A percentile compares a stretch with the other conserved stretches of the same genome.
These are phyloP conservation scores for Sphinx pinastri DNA, from an alignment of 2,888 invertebrate species.

Conservation along the genomic window DNA sequence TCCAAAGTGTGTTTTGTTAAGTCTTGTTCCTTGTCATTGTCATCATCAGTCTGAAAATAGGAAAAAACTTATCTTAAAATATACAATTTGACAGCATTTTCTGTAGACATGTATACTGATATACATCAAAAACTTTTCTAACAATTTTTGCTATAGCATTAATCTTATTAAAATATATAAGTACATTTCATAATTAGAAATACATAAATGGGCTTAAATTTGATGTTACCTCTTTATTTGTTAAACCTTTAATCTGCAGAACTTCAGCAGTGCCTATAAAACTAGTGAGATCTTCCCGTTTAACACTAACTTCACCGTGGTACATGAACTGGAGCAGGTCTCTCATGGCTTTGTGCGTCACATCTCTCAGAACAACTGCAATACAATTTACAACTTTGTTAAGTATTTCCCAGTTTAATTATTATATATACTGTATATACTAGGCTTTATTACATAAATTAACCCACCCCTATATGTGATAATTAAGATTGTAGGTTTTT, in stretches of 20 bases:
- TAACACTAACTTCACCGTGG: conserved; percentile 89
- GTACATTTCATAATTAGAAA: no score
- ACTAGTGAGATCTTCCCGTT: conserved; percentile 88
- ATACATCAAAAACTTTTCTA: no score
- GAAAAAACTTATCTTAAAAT: conserved; percentile 2
- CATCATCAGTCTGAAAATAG: conserved; percentile 68
- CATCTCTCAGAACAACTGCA: conserved; percentile 87
- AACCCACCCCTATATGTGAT: no score
- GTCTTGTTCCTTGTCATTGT: conserved; percentile 66
- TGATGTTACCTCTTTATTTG: conserved; percentile 77
- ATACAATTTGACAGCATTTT: no score
- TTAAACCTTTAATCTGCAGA: conserved; percentile 89
- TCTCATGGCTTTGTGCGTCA: conserved; percentile 87
- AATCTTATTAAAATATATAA: no score
- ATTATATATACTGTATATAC: no score
- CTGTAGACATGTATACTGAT: no score
- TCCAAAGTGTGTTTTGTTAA: conserved; percentile 60
- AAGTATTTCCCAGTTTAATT: background rate
- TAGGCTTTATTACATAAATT: no score
- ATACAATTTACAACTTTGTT: background rate
- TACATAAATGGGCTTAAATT: no score
- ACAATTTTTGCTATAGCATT: no score
- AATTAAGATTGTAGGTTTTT: no score
- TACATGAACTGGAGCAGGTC: conserved; percentile 91
- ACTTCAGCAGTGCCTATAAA: conserved; percentile 89